These are phyloP conservation scores for Phataginus tetradactyla DNA, from an alignment of 2,797 vertebrate species.

Conservation along the genomic window DNA sequence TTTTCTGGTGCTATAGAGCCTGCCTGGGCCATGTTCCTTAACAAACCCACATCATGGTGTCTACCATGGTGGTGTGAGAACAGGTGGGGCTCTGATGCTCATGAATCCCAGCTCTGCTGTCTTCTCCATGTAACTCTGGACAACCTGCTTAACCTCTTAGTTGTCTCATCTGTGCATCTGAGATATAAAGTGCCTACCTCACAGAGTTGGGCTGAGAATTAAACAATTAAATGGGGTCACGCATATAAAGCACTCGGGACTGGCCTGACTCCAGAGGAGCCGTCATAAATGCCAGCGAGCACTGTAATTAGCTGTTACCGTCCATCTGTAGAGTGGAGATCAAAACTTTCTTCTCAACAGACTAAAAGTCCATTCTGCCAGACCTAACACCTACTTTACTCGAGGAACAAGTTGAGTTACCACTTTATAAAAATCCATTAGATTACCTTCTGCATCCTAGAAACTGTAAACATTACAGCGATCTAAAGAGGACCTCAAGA, in stretches of 20 bases:
- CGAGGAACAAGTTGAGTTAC: conserved; percentile 21
- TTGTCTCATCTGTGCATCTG: neutral
- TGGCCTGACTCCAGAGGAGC: neutral
- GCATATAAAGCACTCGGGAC: neutral
- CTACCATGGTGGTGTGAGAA: neutral
- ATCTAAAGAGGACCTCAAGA: neutral
- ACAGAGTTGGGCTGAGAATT: neutral
- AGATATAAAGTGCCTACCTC: neutral
- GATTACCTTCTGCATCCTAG: neutral
- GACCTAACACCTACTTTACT: neutral
- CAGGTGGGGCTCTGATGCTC: neutral
- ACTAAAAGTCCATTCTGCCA: neutral
- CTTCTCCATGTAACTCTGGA: neutral
- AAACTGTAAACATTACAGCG: conserved; percentile 11
- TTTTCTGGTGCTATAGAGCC: neutral
- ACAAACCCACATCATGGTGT: neutral
- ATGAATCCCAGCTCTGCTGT: neutral
- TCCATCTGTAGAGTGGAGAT: neutral
- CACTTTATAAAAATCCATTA: neutral
- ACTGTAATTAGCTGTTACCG: neutral
- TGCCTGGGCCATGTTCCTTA: neutral
- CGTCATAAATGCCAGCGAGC: neutral
- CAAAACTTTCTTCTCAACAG: neutral
- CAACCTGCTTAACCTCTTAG: neutral
- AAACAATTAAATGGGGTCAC: neutral